phyloP scores from a whole-genome alignment of 2,888 invertebrate genomes.

The Dolichopus griseipennis region DNA sequence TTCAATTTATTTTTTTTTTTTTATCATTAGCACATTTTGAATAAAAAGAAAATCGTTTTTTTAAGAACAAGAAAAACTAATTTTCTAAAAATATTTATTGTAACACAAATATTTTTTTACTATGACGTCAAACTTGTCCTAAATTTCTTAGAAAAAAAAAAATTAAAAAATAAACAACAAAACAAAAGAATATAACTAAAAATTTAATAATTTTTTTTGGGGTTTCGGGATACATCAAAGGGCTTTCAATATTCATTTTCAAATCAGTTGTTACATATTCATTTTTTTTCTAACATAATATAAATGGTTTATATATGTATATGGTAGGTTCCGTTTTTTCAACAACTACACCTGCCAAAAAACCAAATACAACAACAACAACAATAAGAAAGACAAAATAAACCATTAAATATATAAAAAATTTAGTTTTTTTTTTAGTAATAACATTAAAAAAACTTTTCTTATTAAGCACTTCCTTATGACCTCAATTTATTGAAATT shows the following conservation, averaged over 20 bases:
- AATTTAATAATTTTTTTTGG: neutral
- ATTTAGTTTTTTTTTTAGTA: no score
- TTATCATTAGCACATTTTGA: no score
- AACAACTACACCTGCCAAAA: neutral
- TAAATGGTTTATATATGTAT: no score
- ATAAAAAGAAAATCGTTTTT: neutral
- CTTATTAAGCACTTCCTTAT: neutral
- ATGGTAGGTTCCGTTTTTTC: neutral
- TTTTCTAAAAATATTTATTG: no score
- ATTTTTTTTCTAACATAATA: no score
- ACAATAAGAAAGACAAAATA: no score
- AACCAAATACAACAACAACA: neutral
- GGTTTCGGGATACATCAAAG: neutral
- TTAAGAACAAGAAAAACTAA: neutral
- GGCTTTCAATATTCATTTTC: neutral
- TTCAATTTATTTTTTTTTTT: neutral
- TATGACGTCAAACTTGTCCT: slow-evolving; percentile 1
- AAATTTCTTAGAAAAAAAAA: neutral
- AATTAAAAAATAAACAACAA: no score
- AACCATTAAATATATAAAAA: no score
- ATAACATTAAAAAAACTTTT: no score
- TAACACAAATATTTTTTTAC: neutral
- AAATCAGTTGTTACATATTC: neutral
- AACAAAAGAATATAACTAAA: no score
- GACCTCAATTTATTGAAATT: neutral